Evolutionary conservation across 2,888 invertebrate species (phyloP).

Genomic region (Brenthis ino): DNA sequence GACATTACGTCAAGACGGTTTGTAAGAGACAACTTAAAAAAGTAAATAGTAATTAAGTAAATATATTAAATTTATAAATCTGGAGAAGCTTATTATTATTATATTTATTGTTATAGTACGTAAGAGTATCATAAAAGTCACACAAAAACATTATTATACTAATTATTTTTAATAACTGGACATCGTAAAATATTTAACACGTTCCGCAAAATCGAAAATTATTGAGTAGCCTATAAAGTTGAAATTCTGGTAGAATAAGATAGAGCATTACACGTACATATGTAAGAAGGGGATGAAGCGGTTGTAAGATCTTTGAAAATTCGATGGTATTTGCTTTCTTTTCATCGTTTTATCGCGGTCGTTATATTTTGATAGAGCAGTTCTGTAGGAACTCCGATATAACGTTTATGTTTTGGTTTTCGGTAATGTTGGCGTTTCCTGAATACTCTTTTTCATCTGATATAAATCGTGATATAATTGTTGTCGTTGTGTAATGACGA

Average conservation of each 20-base stretch:
- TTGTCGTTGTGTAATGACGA: too few relatives aligned
- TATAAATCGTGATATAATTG: constrained; percentile 1
- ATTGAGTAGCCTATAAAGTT: constrained; percentile 77
- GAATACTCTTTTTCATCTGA: constrained; percentile 9
- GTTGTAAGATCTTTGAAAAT: constrained; percentile 78
- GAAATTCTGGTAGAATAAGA: constrained; percentile 68
- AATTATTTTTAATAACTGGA: constrained; percentile 65
- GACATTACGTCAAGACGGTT: constrained; percentile 75
- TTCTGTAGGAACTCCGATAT: constrained; percentile 75
- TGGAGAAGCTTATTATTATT: too few relatives aligned
- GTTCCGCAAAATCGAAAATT: constrained; percentile 72
- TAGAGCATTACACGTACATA: constrained; percentile 52
- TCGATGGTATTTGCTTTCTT: constrained; percentile 79
- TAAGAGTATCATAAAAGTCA: background rate
- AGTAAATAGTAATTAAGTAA: constrained; percentile 40
- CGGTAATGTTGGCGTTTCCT: constrained; percentile 26
- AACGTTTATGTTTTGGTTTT: constrained; percentile 80
- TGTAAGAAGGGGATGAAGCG: constrained; percentile 65
- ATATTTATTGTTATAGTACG: background rate
- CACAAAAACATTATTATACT: background rate
- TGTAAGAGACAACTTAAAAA: constrained; percentile 73
- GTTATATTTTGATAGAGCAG: constrained; percentile 82
- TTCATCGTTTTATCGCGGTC: constrained; percentile 79
- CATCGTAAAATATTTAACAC: constrained; percentile 80
- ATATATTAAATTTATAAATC: constrained; percentile 1